Evolutionary conservation across 2,888 invertebrate genomes (phyloP), one percentile per base, ranked within the genome.

Genomic region (Spisula subtruncata): DNA sequence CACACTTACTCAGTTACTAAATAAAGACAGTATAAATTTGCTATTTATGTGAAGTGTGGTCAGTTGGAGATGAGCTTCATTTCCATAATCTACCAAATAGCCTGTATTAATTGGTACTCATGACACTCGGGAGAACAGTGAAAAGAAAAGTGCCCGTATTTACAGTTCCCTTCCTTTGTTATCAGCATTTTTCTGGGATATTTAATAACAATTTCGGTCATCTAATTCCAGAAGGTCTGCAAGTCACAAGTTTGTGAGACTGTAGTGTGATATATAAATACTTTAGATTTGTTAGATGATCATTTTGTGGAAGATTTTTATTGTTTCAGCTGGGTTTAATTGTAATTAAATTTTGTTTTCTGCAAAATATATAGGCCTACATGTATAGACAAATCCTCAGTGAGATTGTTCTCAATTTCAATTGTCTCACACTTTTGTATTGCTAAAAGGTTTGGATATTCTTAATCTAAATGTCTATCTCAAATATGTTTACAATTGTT

Each of bases 11-110:
- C 56, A 66, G 51, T 25, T 66, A 66, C 60, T 66, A 66, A 66
- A 66, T 66, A 66, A 66, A 66, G 60, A 66, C 60, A 66, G 60
- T 25, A 66, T 66, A 66, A 66, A 66, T 66, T 66, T 8, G 25
- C 60, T 66, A n/a, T 66, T 66, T 66, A 66, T 66, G 60, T 66
- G 60, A 66, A 54, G 46, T 81, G 54, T 81, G 81, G 81, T n/a
- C 81, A 81, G 81, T 81, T 81, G 25, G 48, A 48, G 48, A 41
- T 16, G 41, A 48, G 25, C 41, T 46, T 83, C 83, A 83, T 83
- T 83, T 46, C 66, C 54, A 41, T 29, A 82, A 48, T 83, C 41
- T 66, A 32, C 46, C 83, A 82, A 41, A 56, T 83, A 35, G 60
- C 60, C 41, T n/a, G 60, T n/a, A 66, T 25, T 66, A 66, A 66